Evolutionary conservation across 2,113 vertebrate species (phyloP), one percentile per base, ranked within the genome.

Genomic region (Grus americana): DNA sequence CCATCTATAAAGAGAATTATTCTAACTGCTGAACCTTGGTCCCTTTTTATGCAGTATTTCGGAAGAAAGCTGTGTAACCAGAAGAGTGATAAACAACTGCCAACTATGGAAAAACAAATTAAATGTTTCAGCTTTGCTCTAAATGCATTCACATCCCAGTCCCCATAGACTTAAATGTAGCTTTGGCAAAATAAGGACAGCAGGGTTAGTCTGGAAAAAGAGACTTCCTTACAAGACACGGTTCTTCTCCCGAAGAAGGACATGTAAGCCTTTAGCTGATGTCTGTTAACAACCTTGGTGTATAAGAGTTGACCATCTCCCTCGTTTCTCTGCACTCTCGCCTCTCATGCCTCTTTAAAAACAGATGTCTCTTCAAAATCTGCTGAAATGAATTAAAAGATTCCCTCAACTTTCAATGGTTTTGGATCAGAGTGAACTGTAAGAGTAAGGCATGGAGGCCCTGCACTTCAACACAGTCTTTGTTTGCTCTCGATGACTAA

Each of bases 1-100:
- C 72, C 86, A 96, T 88, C 94, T 90, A 81, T 83, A 96, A 94
- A 63, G 72, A 80, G 90, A 96, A 63, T 87, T 79, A 92, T 79
- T 83, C 67, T 58, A 66, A 86, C 63, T 61, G 46, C 74, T 91
- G 88, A 94, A 94, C 90, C 71, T 54, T 86, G 85, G 71, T 58
- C 67, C 44, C 67, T 46, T 32, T 85, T 91, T 36, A 26, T 32
- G 73, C n/a, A 88, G 75, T 66, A 29, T 23, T 81, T 91, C 3
- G 3, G 82, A 74, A 59, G 82, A 79, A 81, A 70, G 80, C 16
- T 7, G 6, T 36, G 61, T 30, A 55, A 55, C 68, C 61, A 78
- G 63, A 71, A 89, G 26, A 80, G 61, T 12, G 47, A 27, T 71
- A 75, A 96, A 89, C 90, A 90, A 59, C 79, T 83, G 88, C 61